Conservation (phyloP, 2,888 invertebrate genomes). For the Catocala nupta region DNA sequence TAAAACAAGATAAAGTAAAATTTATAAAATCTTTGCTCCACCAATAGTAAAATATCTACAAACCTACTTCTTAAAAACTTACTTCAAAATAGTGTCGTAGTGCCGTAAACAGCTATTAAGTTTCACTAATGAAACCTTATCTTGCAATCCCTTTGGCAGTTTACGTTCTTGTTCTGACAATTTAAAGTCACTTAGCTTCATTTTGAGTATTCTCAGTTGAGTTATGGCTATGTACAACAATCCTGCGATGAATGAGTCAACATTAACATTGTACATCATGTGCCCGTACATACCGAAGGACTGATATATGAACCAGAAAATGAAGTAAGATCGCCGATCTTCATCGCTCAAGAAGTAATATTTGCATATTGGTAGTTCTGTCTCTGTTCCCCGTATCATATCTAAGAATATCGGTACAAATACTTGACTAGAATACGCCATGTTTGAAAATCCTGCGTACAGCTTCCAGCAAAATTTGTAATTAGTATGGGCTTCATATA, state of each 20-base stretch:
- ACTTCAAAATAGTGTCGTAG: conserved; percentile 69
- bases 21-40: background rate
- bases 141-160: conserved; percentile 23
- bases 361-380: conserved; percentile 71
- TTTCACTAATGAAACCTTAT: conserved; percentile 39
- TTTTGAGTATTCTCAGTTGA: conserved; percentile 66
- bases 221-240: conserved; percentile 62
- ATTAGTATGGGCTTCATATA: conserved; percentile 50
- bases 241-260: conserved; percentile 72
- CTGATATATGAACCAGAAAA: conserved; percentile 68
- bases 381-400: conserved; percentile 55
- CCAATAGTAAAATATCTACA: background rate
- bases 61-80: conserved; percentile 31
- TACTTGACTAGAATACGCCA: conserved; percentile 58
- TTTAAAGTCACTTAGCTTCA: conserved; percentile 62
- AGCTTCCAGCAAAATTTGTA: conserved; percentile 62
- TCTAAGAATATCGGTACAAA: conserved; percentile 60
- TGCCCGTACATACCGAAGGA: conserved; percentile 71
- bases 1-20: conserved; percentile 50
- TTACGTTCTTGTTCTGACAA: conserved; percentile 37
- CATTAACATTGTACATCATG: conserved; percentile 72
- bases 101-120: conserved; percentile 60
- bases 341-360: conserved; percentile 74
- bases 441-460: conserved; percentile 55
- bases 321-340: conserved; percentile 59